Conservation (phyloP, 2,797 vertebrate species). For the Borostomias antarcticus region DNA sequence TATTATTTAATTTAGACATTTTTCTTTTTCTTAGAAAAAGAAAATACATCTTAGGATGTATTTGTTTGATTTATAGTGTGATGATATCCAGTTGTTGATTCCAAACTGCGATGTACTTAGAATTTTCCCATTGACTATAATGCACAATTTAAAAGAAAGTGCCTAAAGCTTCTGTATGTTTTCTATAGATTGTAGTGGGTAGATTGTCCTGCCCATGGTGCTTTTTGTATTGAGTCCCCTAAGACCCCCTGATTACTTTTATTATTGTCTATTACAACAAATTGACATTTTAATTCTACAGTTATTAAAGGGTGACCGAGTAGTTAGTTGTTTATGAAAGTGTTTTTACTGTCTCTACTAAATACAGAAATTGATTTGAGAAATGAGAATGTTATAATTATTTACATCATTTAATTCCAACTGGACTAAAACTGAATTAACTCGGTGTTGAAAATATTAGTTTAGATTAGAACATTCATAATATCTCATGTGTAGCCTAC, state of each 20-base stretch:
- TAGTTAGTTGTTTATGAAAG: conserved; percentile 24
- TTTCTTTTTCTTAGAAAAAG: no score
- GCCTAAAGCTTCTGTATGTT: conserved; percentile 32
- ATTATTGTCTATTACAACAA: conserved; percentile 33
- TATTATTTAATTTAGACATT: conserved; percentile 41
- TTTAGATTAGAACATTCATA: no score
- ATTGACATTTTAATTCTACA: conserved; percentile 36
- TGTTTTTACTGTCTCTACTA: neutral
- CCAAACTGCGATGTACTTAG: conserved; percentile 25
- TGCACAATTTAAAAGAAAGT: conserved; percentile 36
- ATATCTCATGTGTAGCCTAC: no score
- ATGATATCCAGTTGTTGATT: conserved; percentile 33
- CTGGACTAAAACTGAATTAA: no score
- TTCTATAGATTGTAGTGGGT: conserved; percentile 33
- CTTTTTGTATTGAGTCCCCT: conserved; percentile 36
- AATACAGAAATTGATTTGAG: no score
- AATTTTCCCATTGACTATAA: conserved; percentile 6
- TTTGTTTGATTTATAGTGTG: conserved; percentile 24
- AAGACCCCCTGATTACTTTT: conserved; percentile 18
- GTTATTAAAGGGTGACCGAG: conserved; percentile 53
- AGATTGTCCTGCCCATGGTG: conserved; percentile 15
- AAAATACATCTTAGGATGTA: conserved; percentile 59
- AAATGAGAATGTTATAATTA: no score
- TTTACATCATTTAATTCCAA: no score
- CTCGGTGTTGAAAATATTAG: no score